phyloP scores from a whole-genome alignment of 64 coral and sea anemone genomes.

The Orbicella faveolata region DNA sequence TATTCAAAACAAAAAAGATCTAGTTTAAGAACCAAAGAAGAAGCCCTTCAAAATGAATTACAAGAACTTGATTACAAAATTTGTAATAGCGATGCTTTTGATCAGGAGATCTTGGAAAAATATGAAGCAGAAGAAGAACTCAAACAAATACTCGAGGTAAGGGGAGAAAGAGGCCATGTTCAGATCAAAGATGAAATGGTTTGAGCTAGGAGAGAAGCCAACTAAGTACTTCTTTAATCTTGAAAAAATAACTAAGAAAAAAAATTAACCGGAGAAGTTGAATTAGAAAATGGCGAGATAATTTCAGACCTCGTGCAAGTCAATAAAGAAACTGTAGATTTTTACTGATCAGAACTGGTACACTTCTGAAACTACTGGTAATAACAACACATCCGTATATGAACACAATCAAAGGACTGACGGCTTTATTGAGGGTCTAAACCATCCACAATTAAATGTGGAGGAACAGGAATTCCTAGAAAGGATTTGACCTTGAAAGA shows the following conservation, averaged over 20 bases:
- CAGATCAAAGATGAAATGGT: not conserved
- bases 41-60: not conserved
- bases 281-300: conserved; percentile 45
- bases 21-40: conserved; percentile 6
- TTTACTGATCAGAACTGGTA: no score
- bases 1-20: conserved; percentile 18
- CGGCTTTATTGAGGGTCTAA: not conserved
- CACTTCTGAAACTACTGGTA: no score
- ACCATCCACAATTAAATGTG: not conserved
- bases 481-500: not conserved
- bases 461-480: not conserved
- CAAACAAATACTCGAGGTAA: not conserved
- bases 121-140: not conserved
- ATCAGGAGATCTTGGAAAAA: conserved; percentile 2
- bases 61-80: not conserved
- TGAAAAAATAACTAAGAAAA: not conserved
- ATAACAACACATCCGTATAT: no score
- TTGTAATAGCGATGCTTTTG: not conserved
- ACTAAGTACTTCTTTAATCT: not conserved
- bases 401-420: no score
- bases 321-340: no score
- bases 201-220: not conserved
- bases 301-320: not conserved
- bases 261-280: conserved; percentile 30
- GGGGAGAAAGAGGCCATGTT: not conserved